A percentile compares a stretch with the other conserved stretches of the same genome.
phyloP scores from a whole-genome alignment of 2,888 invertebrate genomes.

The Ctena decussata region DNA sequence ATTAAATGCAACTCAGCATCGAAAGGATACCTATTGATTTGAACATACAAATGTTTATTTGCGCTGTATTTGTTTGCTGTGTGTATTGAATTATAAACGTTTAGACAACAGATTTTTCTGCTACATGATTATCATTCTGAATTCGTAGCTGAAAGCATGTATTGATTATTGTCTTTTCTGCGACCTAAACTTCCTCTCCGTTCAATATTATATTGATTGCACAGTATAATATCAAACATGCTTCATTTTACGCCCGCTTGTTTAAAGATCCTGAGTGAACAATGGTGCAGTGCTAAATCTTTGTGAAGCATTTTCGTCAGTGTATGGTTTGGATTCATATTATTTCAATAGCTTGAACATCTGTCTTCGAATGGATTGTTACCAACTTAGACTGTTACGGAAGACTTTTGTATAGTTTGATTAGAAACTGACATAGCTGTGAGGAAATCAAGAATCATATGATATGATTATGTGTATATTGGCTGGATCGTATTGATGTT shows the following conservation, averaged over 20 bases:
- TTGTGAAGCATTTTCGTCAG: neutral
- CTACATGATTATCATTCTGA: neutral
- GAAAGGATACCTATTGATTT: neutral
- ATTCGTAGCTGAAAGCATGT: neutral
- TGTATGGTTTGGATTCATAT: neutral
- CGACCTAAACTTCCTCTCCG: neutral
- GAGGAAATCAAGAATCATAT: neutral
- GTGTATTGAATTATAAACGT: neutral
- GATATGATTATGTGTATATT: neutral
- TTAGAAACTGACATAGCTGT: neutral
- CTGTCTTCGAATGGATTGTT: neutral
- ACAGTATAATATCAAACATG: neutral
- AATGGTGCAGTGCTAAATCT: neutral
- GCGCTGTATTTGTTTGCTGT: neutral
- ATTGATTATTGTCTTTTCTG: constrained; percentile 5
- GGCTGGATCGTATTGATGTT: neutral
- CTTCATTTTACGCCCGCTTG: neutral
- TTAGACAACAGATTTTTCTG: neutral
- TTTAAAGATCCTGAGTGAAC: neutral
- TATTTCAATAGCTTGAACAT: neutral
- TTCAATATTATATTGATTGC: constrained; percentile 9
- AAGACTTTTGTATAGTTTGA: neutral
- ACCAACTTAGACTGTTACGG: neutral
- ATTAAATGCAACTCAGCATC: neutral
- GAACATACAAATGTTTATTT: neutral